phyloP scores from a whole-genome alignment of 2,797 vertebrate genomes.

The Cryptoblepharus egeriae region DNA sequence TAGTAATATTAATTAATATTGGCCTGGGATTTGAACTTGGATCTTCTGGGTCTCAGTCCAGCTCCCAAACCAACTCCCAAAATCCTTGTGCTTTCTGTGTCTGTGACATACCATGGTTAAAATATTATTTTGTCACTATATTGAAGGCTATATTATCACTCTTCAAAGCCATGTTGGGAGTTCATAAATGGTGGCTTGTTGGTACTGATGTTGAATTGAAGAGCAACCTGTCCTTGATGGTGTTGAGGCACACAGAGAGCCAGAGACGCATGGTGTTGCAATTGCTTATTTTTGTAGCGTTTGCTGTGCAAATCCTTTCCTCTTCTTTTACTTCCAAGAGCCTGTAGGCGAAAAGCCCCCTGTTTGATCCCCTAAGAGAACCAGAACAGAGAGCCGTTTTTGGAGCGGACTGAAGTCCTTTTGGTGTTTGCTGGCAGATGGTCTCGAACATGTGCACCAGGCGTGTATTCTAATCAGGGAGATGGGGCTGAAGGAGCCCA shows the following conservation, averaged over 20 bases:
- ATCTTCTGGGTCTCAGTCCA: too few relatives aligned
- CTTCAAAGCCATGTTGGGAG: too few relatives aligned
- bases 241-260: not conserved
- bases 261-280: not conserved
- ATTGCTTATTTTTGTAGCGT: conserved; percentile 56
- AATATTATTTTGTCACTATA: too few relatives aligned
- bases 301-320: conserved; percentile 48
- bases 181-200: not conserved
- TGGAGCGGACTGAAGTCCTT: conserved; percentile 46
- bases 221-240: not conserved
- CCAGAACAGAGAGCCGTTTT: conserved; percentile 36
- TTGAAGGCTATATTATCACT: too few relatives aligned
- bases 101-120: too few relatives aligned
- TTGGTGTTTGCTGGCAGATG: conserved; percentile 63
- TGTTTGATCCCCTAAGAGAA: conserved; percentile 37
- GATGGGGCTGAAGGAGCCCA: conserved; percentile 71
- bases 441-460: conserved; percentile 43
- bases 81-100: too few relatives aligned
- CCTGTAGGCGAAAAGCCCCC: conserved; percentile 45
- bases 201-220: too few relatives aligned
- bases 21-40: too few relatives aligned
- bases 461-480: conserved; percentile 74
- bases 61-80: too few relatives aligned
- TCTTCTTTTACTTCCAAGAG: conserved; percentile 45
- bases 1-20: too few relatives aligned